Evolutionary conservation across 2,797 vertebrate genomes (phyloP).

Genomic region (Ibycter americanus): DNA sequence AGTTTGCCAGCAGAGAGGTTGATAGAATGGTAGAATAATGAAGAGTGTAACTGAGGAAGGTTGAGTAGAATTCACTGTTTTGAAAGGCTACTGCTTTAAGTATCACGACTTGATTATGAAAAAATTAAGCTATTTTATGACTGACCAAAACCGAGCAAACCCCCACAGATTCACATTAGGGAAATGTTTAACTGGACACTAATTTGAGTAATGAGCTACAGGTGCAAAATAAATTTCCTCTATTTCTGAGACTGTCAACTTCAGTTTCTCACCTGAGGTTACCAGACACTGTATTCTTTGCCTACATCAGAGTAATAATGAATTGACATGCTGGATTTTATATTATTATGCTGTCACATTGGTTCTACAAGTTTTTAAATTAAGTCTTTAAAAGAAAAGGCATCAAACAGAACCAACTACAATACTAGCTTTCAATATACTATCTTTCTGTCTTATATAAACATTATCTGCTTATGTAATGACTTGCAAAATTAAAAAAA

Average conservation of each 20-base stretch:
- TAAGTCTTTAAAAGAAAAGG: background rate
- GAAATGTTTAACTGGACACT: background rate
- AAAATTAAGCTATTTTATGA: background rate
- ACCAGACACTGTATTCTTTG: background rate
- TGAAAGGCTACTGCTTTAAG: background rate
- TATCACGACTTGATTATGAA: background rate
- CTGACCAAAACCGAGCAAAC: background rate
- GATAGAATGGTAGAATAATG: background rate
- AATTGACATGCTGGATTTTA: background rate
- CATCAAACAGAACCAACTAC: background rate
- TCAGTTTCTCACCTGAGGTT: background rate
- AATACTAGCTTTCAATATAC: slow-evolving; percentile 27
- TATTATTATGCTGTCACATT: background rate
- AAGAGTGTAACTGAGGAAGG: background rate
- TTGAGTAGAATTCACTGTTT: background rate
- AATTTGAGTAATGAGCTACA: background rate
- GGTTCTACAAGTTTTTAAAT: background rate
- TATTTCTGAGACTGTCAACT: background rate
- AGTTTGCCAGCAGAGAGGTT: background rate
- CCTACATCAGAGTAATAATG: background rate
- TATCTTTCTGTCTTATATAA: slow-evolving; percentile 39
- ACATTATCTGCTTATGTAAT: slow-evolving; percentile 37
- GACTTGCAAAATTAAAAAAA: slow-evolving; percentile 53
- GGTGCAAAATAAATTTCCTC: background rate
- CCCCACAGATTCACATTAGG: background rate